phyloP scores from a whole-genome alignment of 2,797 vertebrate genomes.

The Pipistrellus pipistrellus region DNA sequence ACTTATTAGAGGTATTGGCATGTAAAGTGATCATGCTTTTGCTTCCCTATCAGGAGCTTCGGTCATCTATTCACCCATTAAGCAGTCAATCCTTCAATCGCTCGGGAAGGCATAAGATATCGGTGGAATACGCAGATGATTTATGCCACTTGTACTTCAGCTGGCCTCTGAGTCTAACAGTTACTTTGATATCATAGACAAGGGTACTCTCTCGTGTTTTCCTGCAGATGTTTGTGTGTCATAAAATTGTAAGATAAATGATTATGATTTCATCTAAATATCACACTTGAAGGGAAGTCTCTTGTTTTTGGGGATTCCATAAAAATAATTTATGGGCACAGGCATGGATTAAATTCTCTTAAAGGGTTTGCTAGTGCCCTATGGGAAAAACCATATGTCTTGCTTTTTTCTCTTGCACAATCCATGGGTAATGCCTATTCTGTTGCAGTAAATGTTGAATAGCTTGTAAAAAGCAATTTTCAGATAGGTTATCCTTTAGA shows the following conservation, averaged over 20 bases:
- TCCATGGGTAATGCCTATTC: neutral
- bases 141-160: neutral
- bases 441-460: neutral
- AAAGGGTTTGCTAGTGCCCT: neutral
- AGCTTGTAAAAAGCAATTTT: slow-evolving; percentile 10
- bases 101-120: neutral
- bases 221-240: slow-evolving; percentile 47
- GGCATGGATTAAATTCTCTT: slow-evolving; percentile 12
- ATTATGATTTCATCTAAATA: slow-evolving; percentile 69
- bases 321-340: slow-evolving; percentile 60
- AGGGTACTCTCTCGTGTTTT: slow-evolving; percentile 62
- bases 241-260: slow-evolving; percentile 57
- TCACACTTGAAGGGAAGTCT: slow-evolving; percentile 48
- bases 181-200: slow-evolving; percentile 62
- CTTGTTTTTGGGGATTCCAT: slow-evolving; percentile 49
- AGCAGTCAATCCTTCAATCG: neutral
- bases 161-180: neutral
- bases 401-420: neutral
- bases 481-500: neutral
- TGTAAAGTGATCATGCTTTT: slow-evolving; percentile 37
- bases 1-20: neutral
- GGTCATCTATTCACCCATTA: neutral
- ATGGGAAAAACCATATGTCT: neutral
- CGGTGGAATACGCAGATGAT: neutral
- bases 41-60: neutral